Base-by-base conservation (phyloP, 1,140 invertebrate species). In the Leptestheria dahalacensis region DNA sequence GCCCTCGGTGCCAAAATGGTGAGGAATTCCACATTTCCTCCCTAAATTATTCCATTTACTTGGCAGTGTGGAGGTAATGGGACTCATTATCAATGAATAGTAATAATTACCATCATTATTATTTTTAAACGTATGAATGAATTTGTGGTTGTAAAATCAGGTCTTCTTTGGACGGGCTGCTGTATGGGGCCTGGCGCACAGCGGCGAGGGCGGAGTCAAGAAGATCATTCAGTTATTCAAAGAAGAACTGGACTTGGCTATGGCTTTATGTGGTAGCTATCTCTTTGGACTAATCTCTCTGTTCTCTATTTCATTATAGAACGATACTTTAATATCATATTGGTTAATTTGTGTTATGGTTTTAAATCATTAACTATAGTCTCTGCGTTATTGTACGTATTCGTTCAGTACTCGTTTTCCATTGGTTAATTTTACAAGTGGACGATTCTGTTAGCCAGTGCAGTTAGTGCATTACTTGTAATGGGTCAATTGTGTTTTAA, bases 1-100 rank as follows among this genome's bases (percentile, higher is more conserved):
- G 74, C 74, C 15, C 64, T 79, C 3, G 77, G 77, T 25, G 77
- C 77, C 3, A 64, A 61, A 41, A 63, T 63, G 63, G 63, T 64
- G n/a, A n/a, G n/a, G n/a, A n/a, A n/a, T n/a, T n/a, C n/a, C n/a
- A n/a, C n/a, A n/a, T n/a, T n/a, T n/a, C n/a, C n/a, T n/a, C n/a
- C n/a, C n/a, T n/a, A n/a, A n/a, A n/a, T n/a, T n/a, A n/a, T n/a
- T n/a, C n/a, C n/a, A n/a, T n/a, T n/a, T n/a, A n/a, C n/a, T n/a
- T n/a, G n/a, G n/a, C n/a, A n/a, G n/a, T n/a, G n/a, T n/a, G n/a
- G n/a, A n/a, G n/a, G n/a, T n/a, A n/a, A n/a, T n/a, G n/a, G n/a
- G n/a, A n/a, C n/a, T n/a, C 21, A 1, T 33, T 4, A 0, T 57
- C 12, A 52, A 15, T 18, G 29, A 18, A 12, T 18, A 52, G 15